Conservation (phyloP, 1,140 invertebrate species). For the Scaptomyza hsui region DNA sequence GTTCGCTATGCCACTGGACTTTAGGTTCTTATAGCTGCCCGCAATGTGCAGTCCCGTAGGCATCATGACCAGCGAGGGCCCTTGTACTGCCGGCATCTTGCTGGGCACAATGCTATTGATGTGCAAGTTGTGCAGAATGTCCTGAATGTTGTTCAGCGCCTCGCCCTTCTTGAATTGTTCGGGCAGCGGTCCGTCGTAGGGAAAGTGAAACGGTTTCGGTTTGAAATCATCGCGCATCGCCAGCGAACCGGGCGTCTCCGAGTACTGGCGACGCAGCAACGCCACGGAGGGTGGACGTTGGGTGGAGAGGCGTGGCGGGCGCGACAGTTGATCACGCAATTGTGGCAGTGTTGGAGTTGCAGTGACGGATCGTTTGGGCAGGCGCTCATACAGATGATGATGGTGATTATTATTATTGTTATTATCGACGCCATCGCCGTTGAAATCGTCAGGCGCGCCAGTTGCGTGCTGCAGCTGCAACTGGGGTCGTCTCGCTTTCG, state of each 20-base stretch:
- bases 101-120: constrained; percentile 46
- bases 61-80: constrained; percentile 73
- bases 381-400: constrained; percentile 74
- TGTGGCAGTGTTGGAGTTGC: constrained; percentile 63
- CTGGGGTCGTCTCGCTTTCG: constrained; percentile 82
- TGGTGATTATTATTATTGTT: constrained; percentile 61
- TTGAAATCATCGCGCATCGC: constrained; percentile 56
- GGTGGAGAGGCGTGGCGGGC: constrained; percentile 69
- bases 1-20: constrained; percentile 74
- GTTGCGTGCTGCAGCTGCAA: constrained; percentile 56
- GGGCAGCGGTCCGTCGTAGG: constrained; percentile 71
- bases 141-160: constrained; percentile 73
- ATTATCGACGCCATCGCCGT: constrained; percentile 25
- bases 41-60: constrained; percentile 76
- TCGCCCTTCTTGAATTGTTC: constrained; percentile 74
- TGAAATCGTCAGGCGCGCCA: constrained; percentile 16
- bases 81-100: constrained; percentile 45
- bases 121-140: constrained; percentile 74
- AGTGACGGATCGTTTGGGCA: constrained; percentile 73
- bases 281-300: constrained; percentile 58
- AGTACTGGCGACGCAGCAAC: constrained; percentile 65
- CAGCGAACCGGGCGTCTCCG: constrained; percentile 59
- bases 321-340: constrained; percentile 72
- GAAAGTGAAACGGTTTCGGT: constrained; percentile 80
- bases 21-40: constrained; percentile 74